These are phyloP conservation scores for Antitype chi DNA, from an alignment of 2,888 invertebrate species.

Conservation along the genomic window DNA sequence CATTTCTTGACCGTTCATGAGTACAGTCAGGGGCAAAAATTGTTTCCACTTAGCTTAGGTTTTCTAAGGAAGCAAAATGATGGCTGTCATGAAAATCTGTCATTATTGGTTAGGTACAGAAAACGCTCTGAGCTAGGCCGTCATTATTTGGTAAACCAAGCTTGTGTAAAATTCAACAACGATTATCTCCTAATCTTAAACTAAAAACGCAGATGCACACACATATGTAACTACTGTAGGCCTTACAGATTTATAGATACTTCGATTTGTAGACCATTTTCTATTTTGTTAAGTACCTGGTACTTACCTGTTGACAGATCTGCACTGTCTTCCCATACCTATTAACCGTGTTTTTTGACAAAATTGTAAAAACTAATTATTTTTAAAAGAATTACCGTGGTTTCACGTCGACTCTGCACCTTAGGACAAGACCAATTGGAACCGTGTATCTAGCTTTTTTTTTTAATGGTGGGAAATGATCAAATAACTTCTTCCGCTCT, in stretches of 20 bases:
- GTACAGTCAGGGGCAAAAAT: slow-evolving; percentile 41
- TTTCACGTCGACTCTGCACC: neutral
- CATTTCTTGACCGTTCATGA: slow-evolving; percentile 70
- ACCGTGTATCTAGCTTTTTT: neutral
- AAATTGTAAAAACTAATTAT: too few relatives aligned
- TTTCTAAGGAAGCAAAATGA: neutral
- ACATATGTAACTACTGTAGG: too few relatives aligned
- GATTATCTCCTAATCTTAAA: neutral
- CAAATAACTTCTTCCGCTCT: too few relatives aligned
- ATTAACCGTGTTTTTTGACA: neutral
- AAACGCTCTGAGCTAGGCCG: neutral
- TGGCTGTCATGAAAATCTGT: neutral
- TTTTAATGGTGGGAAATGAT: too few relatives aligned
- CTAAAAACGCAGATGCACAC: neutral
- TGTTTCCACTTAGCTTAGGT: neutral
- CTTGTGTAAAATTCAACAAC: neutral
- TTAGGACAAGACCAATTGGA: neutral
- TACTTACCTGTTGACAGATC: neutral
- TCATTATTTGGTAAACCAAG: neutral
- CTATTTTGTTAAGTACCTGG: neutral
- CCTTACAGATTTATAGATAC: too few relatives aligned
- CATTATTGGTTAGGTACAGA: neutral
- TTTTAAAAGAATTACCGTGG: neutral
- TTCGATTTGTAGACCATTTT: too few relatives aligned
- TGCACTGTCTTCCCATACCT: neutral